Evolutionary conservation across 2,888 invertebrate genomes (phyloP), one percentile per base, ranked within the genome.

Genomic region (Dynastes maya): DNA sequence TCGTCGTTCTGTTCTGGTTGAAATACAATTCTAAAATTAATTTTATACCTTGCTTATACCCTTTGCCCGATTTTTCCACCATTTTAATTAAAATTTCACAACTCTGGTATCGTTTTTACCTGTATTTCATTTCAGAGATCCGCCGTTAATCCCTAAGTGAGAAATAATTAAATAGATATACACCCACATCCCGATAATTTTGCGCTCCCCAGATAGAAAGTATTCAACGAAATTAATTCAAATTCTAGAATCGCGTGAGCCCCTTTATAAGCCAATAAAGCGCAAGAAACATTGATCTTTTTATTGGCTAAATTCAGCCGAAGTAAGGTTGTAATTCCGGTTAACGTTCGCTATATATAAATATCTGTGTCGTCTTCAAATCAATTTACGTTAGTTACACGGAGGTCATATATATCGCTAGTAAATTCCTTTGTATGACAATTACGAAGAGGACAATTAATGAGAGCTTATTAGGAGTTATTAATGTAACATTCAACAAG

Each of bases 61-160:
- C 40, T n/a, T 27, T 27, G 22, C 32, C 27, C 27, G 4, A 11
- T 63, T 63, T 63, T 63, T 65, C 32, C 40, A 5, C 40, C 16
- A 13, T 65, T 65, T 65, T 65, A 65, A 65, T 65, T 65, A 65
- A 65, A 65, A 65, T 65, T 65, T 64, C 29, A 64, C 65, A 16
- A 40, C n/a, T 37, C 16, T 6, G 16, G 40, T 4, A n/a, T 40
- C 32, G 32, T 40, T 65, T 64, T 65, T 65, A 40, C 40, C 65
- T 65, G 40, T 29, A 65, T 40, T 65, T 32, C 65, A 13, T 64
- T 37, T 64, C n/a, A n/a, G 11, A 64, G 13, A 27, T 65, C 40
- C 40, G 11, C n/a, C 4, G 29, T 40, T 40, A 40, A 40, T 65
- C 40, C 37, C 65, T 40, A 65, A 32, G 37, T n/a, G 9, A 16